phyloP scores from a whole-genome alignment of 2,888 invertebrate genomes.

The Cerastis leucographa region DNA sequence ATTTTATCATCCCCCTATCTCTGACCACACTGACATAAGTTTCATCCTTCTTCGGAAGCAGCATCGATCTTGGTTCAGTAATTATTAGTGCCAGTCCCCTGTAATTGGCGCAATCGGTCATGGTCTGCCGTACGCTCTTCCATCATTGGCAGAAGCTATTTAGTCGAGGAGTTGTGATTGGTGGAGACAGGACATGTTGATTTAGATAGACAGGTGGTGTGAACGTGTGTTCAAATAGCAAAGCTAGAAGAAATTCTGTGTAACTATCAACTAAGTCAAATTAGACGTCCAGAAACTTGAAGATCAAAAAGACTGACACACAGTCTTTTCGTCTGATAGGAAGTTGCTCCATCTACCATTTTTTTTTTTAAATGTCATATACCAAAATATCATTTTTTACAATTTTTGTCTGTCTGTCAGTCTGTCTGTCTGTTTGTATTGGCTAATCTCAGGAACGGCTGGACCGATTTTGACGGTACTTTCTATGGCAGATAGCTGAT shows the following conservation, averaged over 20 bases:
- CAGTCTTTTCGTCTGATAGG: too few species aligned
- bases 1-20: constrained; percentile 43
- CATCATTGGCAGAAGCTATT: constrained; percentile 71
- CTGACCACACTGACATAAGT: constrained; percentile 38
- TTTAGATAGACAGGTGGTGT: neutral
- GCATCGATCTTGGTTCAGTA: constrained; percentile 74
- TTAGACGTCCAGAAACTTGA: neutral
- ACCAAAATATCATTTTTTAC: too few species aligned
- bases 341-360: too few species aligned
- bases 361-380: too few species aligned
- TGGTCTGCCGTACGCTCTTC: constrained; percentile 54
- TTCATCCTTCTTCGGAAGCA: constrained; percentile 63
- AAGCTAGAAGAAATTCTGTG: neutral
- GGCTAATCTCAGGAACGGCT: too few species aligned
- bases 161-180: constrained; percentile 61
- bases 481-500: too few species aligned
- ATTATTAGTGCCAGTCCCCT: constrained; percentile 66
- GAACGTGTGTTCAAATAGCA: neutral
- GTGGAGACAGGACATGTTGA: constrained; percentile 27
- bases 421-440: too few species aligned
- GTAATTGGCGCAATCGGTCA: constrained; percentile 73
- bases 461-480: too few species aligned
- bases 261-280: neutral
- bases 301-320: neutral
- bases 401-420: too few species aligned